Percentiles rank a stretch among this genome's conserved stretches.
phyloP scores from a whole-genome alignment of 2,113 vertebrate species.

The Plecotus auritus region DNA sequence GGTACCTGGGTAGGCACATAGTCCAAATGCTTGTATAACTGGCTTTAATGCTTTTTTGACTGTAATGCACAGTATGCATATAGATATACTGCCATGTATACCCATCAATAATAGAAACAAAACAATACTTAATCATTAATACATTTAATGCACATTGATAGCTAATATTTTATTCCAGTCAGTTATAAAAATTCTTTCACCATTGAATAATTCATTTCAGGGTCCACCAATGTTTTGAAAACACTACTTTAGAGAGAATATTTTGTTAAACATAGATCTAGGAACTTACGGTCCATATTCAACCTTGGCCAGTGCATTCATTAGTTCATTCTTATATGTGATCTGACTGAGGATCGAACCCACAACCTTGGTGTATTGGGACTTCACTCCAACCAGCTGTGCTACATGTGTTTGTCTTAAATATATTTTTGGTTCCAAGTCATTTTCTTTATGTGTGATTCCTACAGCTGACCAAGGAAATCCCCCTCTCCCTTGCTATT shows the following conservation, averaged over 20 bases:
- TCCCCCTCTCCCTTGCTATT: background rate
- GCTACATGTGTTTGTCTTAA: background rate
- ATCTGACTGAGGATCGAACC: background rate
- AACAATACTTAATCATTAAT: background rate
- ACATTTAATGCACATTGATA: background rate
- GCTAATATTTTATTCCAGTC: background rate
- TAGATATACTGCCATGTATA: background rate
- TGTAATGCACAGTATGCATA: background rate
- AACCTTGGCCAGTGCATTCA: background rate
- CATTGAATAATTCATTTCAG: background rate
- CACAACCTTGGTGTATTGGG: background rate
- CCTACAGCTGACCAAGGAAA: background rate
- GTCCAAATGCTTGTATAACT: background rate
- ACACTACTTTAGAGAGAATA: constrained; percentile 17
- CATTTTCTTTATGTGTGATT: background rate
- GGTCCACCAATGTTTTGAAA: background rate
- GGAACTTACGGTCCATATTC: background rate
- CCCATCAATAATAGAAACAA: background rate
- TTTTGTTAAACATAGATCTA: background rate
- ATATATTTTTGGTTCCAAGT: background rate
- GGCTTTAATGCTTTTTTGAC: background rate
- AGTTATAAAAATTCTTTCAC: background rate
- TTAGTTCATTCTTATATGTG: background rate
- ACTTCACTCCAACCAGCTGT: background rate
- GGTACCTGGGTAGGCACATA: background rate